Percentiles rank a stretch among this genome's conserved stretches.
Evolutionary conservation across 2,113 vertebrate genomes (phyloP).

Genomic region (Prunella himalayana): DNA sequence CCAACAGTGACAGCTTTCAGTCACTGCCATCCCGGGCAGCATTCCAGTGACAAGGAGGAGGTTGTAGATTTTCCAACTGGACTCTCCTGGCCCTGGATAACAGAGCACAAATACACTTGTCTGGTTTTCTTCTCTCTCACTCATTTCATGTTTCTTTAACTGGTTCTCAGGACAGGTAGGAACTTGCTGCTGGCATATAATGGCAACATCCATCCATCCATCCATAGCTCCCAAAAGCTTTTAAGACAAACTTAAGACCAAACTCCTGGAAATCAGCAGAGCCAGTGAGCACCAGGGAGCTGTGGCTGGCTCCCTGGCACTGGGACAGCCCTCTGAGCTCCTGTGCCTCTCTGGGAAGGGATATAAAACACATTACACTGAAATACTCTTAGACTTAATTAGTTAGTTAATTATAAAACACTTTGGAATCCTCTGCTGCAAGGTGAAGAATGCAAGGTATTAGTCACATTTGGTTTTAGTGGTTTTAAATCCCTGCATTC

Average conservation of each 20-base stretch:
- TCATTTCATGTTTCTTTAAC: not conserved
- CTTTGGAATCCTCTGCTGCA: not conserved
- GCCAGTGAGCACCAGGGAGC: not conserved
- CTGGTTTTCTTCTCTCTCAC: not conserved
- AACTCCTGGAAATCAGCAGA: not conserved
- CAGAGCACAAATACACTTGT: rapidly evolving
- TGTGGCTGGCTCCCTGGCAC: not conserved
- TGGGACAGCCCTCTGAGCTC: not conserved
- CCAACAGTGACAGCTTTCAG: not conserved
- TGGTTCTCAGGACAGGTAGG: not conserved
- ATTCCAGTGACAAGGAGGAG: not conserved
- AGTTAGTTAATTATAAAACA: conserved; percentile 24
- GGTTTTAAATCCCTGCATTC: not conserved
- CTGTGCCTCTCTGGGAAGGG: not conserved
- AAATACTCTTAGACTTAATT: not conserved
- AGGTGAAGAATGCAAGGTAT: not conserved
- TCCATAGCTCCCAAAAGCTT: not conserved
- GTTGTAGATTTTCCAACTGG: not conserved
- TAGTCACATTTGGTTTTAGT: not conserved
- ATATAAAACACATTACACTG: not conserved
- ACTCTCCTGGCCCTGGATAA: not conserved
- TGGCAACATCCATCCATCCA: not conserved
- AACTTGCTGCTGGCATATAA: not conserved
- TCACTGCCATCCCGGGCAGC: rapidly evolving
- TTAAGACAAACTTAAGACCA: not conserved